Conservation (phyloP, 2,113 vertebrate species). For the Xenopus tropicalis region DNA sequence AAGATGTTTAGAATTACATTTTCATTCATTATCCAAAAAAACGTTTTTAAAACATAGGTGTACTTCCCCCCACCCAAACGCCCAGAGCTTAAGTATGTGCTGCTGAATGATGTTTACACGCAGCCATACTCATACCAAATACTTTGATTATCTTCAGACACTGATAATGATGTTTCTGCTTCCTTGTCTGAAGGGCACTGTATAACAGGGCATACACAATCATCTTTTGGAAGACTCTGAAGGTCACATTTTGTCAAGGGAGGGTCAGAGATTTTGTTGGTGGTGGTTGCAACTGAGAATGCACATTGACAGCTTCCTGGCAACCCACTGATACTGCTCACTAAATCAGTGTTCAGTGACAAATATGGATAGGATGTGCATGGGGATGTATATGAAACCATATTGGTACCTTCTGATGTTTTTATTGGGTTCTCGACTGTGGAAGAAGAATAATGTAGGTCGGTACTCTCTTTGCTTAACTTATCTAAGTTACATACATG, state of each 20-base stretch:
- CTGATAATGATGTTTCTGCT: conserved; percentile 62
- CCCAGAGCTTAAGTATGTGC: no score
- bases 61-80: conserved; percentile 18
- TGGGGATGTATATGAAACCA: conserved; percentile 46
- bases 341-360: conserved; percentile 87
- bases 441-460: conserved; percentile 64
- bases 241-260: conserved; percentile 41
- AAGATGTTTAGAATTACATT: no score
- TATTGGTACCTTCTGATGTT: conserved; percentile 53
- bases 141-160: conserved; percentile 85
- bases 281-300: neutral
- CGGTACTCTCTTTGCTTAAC: conserved; percentile 65
- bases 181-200: conserved; percentile 49
- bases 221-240: conserved; percentile 5
- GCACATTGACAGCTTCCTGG: conserved; percentile 51
- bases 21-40: no score
- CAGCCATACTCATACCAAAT: conserved; percentile 98
- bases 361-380: conserved; percentile 75
- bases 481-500: conserved; percentile 55
- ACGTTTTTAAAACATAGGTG: conserved; percentile 40
- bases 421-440: conserved; percentile 68
- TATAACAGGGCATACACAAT: conserved; percentile 45
- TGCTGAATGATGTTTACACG: conserved; percentile 65
- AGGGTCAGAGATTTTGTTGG: conserved; percentile 48
- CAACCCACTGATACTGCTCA: conserved; percentile 89